These are phyloP conservation scores for Urophycis tenuis DNA, from an alignment of 2,797 vertebrate species.

Conservation along the genomic window DNA sequence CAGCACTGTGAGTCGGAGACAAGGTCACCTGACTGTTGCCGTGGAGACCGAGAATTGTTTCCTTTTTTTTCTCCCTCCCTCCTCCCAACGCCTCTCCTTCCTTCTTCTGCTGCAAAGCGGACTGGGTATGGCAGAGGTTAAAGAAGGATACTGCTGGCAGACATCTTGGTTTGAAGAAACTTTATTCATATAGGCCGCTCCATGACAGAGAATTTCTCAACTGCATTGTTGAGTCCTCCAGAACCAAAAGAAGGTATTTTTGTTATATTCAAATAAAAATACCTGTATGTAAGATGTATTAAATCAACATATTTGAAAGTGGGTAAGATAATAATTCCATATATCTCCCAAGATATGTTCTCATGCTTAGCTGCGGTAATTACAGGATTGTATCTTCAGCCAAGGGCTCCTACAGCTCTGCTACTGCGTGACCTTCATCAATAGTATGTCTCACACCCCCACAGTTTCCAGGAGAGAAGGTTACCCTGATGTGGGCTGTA, in stretches of 20 bases:
- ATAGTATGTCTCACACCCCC: background rate
- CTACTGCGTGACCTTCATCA: background rate
- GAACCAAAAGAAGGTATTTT: background rate
- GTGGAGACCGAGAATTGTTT: conserved; percentile 63
- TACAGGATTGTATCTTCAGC: background rate
- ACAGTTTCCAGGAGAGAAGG: too few relatives aligned
- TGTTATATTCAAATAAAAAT: background rate
- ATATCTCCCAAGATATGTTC: background rate
- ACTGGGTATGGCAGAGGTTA: conserved; percentile 58
- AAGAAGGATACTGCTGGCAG: conserved; percentile 58
- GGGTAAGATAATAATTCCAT: background rate
- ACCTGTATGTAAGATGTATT: background rate
- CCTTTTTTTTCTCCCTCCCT: conserved; percentile 27
- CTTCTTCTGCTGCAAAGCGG: conserved; percentile 44
- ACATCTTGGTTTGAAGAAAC: conserved; percentile 65
- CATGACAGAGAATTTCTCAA: conserved; percentile 35
- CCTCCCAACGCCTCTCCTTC: conserved; percentile 18
- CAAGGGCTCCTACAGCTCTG: background rate
- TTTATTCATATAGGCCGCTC: conserved; percentile 55
- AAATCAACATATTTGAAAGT: background rate
- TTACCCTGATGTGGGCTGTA: background rate
- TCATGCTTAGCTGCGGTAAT: background rate
- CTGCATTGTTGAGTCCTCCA: background rate
- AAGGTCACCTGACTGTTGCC: conserved; percentile 73
- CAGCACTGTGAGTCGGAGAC: conserved; percentile 68